phyloP scores from a whole-genome alignment of 2,797 vertebrate species.

The Enteromius fasciolatus region DNA sequence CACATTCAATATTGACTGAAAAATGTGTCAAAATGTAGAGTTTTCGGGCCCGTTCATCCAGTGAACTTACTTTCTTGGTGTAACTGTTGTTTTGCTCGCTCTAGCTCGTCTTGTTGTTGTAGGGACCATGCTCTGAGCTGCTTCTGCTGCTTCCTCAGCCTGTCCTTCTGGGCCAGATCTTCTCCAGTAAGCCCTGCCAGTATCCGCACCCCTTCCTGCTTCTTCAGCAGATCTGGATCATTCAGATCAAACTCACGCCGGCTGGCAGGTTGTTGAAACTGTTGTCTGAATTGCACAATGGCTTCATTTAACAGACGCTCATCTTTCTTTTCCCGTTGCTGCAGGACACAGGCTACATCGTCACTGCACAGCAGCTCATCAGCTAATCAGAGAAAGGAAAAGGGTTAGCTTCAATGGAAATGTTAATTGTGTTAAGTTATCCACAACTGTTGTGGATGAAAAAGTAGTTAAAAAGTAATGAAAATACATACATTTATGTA shows the following conservation, averaged over 20 bases:
- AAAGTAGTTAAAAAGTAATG: not conserved
- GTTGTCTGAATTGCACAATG: conserved; percentile 72
- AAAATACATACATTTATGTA: not conserved
- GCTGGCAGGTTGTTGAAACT: conserved; percentile 76
- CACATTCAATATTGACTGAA: not conserved
- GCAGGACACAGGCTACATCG: conserved; percentile 68
- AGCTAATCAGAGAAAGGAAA: conserved; percentile 58
- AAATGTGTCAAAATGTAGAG: not conserved
- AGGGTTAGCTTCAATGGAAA: not conserved
- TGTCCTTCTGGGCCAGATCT: conserved; percentile 72
- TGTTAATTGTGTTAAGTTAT: not conserved
- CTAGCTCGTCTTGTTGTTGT: conserved; percentile 82
- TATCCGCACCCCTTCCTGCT: conserved; percentile 66
- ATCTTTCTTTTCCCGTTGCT: conserved; percentile 72
- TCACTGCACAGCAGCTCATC: conserved; percentile 58
- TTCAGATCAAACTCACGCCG: conserved; percentile 82
- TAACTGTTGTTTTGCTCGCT: conserved; percentile 66
- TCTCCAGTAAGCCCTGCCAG: conserved; percentile 86
- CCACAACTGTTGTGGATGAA: not conserved
- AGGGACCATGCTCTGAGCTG: conserved; percentile 85
- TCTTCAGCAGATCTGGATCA: conserved; percentile 75
- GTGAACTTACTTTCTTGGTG: conserved; percentile 74
- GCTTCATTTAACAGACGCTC: conserved; percentile 69
- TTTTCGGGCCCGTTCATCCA: not conserved
- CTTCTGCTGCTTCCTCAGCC: conserved; percentile 81